phyloP scores from a whole-genome alignment of 2,797 vertebrate genomes.

The Furcifer pardalis region DNA sequence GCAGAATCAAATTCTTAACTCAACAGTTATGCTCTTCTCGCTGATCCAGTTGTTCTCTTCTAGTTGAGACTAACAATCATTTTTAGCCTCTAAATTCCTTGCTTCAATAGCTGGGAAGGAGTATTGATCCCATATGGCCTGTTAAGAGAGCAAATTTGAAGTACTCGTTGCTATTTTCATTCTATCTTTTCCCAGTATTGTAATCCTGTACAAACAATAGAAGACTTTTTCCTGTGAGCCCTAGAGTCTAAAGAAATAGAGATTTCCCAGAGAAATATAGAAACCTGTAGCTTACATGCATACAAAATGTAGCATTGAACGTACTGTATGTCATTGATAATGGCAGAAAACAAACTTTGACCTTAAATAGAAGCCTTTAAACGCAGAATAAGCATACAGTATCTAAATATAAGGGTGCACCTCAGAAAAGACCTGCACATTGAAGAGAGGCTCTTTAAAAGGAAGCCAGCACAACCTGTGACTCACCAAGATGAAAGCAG shows the following conservation, averaged over 20 bases:
- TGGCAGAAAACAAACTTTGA: not conserved
- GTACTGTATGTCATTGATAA: not conserved
- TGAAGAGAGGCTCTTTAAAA: not conserved
- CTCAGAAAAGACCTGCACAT: too few relatives aligned
- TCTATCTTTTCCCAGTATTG: conserved; percentile 77
- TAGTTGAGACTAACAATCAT: not conserved
- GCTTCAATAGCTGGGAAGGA: not conserved
- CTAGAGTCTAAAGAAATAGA: conserved; percentile 49
- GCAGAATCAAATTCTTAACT: too few relatives aligned
- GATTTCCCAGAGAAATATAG: conserved; percentile 64
- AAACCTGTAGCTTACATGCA: conserved; percentile 23
- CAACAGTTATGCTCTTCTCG: too few relatives aligned
- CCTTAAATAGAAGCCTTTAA: conserved; percentile 10
- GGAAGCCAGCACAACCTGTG: not conserved
- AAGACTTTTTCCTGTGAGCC: conserved; percentile 66
- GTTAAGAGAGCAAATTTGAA: conserved; percentile 50
- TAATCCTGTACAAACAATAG: conserved; percentile 71
- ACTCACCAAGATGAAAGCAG: not conserved
- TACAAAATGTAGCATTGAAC: conserved; percentile 26
- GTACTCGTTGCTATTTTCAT: conserved; percentile 53
- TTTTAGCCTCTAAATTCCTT: not conserved
- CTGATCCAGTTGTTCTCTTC: not conserved
- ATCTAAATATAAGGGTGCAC: not conserved
- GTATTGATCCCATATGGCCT: not conserved
- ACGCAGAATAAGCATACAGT: conserved; percentile 8